phyloP scores from a whole-genome alignment of 1,140 invertebrate genomes.

The Rhopalosiphum padi region DNA sequence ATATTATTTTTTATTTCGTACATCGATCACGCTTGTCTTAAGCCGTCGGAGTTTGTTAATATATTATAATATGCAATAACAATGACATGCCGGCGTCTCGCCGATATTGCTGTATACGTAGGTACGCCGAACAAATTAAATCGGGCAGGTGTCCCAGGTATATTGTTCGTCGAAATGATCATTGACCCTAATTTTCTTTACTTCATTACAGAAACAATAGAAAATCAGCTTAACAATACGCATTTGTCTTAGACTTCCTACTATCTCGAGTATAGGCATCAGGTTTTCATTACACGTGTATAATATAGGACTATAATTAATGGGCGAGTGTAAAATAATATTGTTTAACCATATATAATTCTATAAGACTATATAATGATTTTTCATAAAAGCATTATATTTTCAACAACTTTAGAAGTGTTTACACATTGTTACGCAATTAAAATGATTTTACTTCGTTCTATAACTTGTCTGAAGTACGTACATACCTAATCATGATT shows the following conservation, averaged over 20 bases:
- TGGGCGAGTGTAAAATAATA: background rate
- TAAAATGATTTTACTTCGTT: background rate
- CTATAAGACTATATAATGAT: background rate
- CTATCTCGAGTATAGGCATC: background rate
- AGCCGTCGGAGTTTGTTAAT: background rate
- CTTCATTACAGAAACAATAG: constrained; percentile 35
- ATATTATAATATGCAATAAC: background rate
- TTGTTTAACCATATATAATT: background rate
- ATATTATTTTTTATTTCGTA: background rate
- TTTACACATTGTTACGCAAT: background rate
- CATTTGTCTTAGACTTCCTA: background rate
- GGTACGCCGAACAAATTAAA: background rate
- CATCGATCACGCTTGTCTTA: constrained; percentile 13
- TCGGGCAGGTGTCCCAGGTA: constrained; percentile 1
- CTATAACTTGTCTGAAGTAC: background rate
- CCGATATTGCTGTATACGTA: background rate
- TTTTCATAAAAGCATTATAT: background rate
- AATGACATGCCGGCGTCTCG: background rate
- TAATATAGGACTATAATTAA: background rate
- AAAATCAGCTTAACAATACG: background rate
- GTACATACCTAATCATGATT: background rate
- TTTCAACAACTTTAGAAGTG: background rate
- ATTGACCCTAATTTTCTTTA: constrained; percentile 40
- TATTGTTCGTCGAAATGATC: constrained; percentile 31
- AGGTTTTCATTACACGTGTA: background rate